Evolutionary conservation across 2,113 vertebrate species (phyloP).

Genomic region (Eubucco bourcierii): DNA sequence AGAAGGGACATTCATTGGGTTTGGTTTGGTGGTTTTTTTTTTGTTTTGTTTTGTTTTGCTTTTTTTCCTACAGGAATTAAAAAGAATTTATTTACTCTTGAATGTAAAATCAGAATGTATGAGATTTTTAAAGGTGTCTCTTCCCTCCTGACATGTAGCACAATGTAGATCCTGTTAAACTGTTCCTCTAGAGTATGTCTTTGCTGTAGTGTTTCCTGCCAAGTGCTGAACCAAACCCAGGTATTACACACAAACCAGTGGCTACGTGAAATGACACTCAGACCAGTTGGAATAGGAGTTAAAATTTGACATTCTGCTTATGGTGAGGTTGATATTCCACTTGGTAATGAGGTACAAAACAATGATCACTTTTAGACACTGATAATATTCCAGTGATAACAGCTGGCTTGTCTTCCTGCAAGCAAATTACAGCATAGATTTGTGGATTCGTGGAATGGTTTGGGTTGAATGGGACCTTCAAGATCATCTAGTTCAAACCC

Average conservation of each 20-base stretch:
- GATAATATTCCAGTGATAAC: neutral
- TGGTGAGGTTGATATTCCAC: neutral
- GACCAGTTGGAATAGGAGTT: neutral
- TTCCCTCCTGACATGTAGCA: neutral
- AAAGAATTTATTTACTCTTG: neutral
- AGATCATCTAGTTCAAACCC: no score
- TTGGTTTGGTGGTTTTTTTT: neutral
- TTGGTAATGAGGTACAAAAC: neutral
- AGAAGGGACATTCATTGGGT: neutral
- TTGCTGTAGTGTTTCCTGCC: neutral
- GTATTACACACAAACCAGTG: neutral
- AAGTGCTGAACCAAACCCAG: neutral
- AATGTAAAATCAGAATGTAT: neutral
- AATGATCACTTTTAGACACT: neutral
- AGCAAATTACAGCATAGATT: neutral
- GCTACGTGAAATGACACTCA: neutral
- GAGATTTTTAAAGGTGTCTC: neutral
- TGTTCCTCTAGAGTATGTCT: neutral
- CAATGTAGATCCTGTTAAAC: neutral
- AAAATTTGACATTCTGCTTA: neutral
- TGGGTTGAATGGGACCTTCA: no score
- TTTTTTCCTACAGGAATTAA: neutral
- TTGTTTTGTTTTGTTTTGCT: neutral
- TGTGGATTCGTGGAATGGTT: no score
- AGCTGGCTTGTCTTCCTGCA: neutral